Evolutionary conservation across 2,113 vertebrate species (phyloP).

Genomic region (Leucoraja erinaceus): DNA sequence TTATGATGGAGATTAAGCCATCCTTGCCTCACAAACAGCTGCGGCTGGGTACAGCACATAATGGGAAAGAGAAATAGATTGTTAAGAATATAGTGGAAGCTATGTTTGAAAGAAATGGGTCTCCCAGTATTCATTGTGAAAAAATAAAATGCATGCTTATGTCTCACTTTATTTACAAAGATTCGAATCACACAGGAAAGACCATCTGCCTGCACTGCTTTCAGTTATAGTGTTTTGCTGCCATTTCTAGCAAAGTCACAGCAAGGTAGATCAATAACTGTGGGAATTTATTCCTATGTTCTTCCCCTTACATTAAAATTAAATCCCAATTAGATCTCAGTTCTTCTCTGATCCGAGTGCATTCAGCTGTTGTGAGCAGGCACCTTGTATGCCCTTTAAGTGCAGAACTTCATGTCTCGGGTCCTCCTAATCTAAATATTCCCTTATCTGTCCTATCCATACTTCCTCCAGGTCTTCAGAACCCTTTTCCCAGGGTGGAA

Average conservation of each 20-base stretch:
- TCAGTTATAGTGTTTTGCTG: background rate
- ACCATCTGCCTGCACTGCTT: background rate
- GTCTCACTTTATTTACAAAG: background rate
- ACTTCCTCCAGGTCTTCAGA: background rate
- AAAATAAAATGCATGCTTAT: background rate
- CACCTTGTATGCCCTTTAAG: background rate
- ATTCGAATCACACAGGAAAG: background rate
- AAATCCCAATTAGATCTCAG: background rate
- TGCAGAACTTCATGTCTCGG: background rate
- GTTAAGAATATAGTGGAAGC: background rate
- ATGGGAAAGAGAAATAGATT: background rate
- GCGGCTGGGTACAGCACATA: background rate
- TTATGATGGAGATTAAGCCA: background rate
- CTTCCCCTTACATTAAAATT: background rate
- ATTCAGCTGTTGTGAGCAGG: background rate
- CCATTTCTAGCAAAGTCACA: too few relatives aligned
- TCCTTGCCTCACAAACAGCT: background rate
- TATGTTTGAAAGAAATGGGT: background rate
- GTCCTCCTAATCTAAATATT: background rate
- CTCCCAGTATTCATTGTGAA: background rate
- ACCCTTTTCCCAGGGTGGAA: too few relatives aligned
- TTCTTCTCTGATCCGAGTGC: background rate
- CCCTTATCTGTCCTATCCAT: background rate
- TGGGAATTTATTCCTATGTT: background rate
- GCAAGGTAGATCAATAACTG: background rate